These are phyloP conservation scores for Trichechus manatus DNA, from an alignment of 2,113 vertebrate species.

Conservation along the genomic window DNA sequence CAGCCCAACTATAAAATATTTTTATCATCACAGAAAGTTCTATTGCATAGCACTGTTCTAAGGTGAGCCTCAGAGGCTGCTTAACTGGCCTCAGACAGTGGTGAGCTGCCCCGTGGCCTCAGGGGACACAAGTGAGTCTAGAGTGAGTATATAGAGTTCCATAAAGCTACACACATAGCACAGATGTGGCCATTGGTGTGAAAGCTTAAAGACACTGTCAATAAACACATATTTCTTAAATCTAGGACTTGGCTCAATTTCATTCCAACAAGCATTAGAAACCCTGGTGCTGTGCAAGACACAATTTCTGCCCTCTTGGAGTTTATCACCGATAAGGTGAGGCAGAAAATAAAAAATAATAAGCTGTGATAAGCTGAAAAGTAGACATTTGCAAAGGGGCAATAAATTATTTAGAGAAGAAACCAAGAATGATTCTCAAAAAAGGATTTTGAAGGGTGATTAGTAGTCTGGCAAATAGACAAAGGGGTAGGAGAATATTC, in stretches of 20 bases:
- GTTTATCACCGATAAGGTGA: neutral
- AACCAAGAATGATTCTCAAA: neutral
- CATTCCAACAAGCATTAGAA: neutral
- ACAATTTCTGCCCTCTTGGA: neutral
- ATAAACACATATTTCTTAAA: conserved; percentile 16
- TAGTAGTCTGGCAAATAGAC: neutral
- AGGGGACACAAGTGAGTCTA: neutral
- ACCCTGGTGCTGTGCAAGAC: neutral
- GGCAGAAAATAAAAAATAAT: conserved; percentile 33
- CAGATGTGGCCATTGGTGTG: neutral
- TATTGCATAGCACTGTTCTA: accelerated
- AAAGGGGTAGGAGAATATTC: neutral
- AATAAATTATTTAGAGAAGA: neutral
- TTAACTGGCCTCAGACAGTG: too few species aligned
- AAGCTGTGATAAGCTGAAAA: neutral
- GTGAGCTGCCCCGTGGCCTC: neutral
- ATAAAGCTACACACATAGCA: neutral
- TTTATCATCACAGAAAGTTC: neutral
- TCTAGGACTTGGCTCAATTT: neutral
- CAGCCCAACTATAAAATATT: neutral
- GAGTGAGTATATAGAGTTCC: accelerated
- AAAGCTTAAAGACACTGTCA: neutral
- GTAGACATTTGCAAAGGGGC: neutral
- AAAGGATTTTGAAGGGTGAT: neutral
- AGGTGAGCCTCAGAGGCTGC: neutral